These are phyloP conservation scores for Calephelis nemesis DNA, from an alignment of 1,140 invertebrate species.

Conservation along the genomic window DNA sequence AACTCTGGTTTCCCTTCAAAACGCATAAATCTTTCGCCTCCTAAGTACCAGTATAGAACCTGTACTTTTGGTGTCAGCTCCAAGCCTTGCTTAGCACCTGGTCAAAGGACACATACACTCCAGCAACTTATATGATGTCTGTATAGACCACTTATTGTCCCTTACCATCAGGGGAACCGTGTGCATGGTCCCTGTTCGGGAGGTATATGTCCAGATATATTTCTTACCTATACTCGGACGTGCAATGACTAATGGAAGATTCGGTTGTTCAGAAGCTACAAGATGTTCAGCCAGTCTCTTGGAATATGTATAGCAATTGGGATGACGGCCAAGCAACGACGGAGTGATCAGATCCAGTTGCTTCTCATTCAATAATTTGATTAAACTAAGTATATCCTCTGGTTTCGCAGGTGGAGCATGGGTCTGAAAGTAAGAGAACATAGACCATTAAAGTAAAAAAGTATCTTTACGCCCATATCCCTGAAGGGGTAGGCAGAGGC, in stretches of 20 bases:
- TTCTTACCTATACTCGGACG: constrained; percentile 87
- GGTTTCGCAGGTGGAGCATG: constrained; percentile 83
- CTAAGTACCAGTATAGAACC: no score
- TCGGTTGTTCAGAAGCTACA: constrained; percentile 77
- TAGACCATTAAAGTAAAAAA: no score
- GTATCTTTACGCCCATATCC: no score
- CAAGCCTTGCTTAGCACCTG: no score
- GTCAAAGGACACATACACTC: no score
- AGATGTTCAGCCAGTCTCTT: constrained; percentile 85
- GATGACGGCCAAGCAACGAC: constrained; percentile 83
- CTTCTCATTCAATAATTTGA: constrained; percentile 85
- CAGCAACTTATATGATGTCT: no score
- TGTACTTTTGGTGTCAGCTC: no score
- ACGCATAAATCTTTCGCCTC: no score
- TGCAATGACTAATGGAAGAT: constrained; percentile 86
- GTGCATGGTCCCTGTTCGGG: background rate
- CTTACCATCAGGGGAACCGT: no score
- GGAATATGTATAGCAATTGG: constrained; percentile 87
- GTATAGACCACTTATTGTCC: no score
- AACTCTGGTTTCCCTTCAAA: no score
- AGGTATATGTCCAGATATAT: background rate
- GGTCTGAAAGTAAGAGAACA: constrained; percentile 48
- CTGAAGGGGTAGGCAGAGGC: no score
- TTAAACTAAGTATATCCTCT: constrained; percentile 83
- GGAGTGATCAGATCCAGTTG: constrained; percentile 83